Base-by-base conservation (phyloP, 2,888 invertebrate species). In the Anticlea derivata region DNA sequence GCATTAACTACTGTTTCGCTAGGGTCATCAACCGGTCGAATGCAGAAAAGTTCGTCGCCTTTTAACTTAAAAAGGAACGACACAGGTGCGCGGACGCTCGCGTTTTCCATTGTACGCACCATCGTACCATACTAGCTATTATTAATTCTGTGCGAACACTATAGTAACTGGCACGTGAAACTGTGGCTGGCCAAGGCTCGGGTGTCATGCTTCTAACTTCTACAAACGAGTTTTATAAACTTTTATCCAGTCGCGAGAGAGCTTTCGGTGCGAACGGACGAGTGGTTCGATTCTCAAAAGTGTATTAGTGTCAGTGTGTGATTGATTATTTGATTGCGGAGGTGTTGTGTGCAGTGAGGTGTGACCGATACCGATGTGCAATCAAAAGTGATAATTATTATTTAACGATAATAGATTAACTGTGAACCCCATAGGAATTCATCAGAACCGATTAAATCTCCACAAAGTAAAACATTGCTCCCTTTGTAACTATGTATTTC, bases 41-140 rank as follows among this genome's bases (percentile, higher is more conserved):
- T 67, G 81, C 82, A 80, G 78, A 83, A 83, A 82, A 80, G 80
- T 80, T 79, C 78, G 79, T 75, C 78, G 81, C 64, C 73, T 77
- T 68, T 71, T 69, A 68, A 73, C 73, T 68, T 69, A 75, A 82
- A 84, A 78, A 78, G 71, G 68, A 66, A 67, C 68, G 69, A 67
- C 83, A 84, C 88, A 87, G 86, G 87, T 85, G 86, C 83, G 84
- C 82, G 67, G 62, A 84, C 83, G 83, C 83, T 76, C 73, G 80
- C 73, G 72, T 78, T 75, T 72, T 74, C 77, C 80, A 82, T 83
- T 84, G 84, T 79, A 75, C 61, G 73, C 72, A 73, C 75, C 71
- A 66, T 1, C 0, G 7, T 7, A 13, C 23, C 38, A 0, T 31
- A 41, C 41, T 37, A 31, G 46, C 40, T 51, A 10, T 17, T 6